Evolutionary conservation across 2,888 invertebrate genomes (phyloP), one percentile per base, ranked within the genome.

Genomic region (Abrostola triplasia): DNA sequence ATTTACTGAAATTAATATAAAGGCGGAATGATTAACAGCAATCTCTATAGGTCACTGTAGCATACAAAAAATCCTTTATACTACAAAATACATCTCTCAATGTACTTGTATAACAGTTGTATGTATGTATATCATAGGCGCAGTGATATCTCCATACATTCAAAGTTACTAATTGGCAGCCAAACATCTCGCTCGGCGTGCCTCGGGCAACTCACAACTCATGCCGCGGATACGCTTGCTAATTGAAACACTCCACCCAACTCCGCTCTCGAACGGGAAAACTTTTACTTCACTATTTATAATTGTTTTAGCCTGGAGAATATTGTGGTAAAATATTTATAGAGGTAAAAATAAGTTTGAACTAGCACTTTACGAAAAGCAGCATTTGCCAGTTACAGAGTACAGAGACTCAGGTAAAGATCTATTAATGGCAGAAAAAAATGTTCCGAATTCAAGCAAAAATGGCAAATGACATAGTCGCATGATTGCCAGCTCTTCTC

Each of bases 231-330:
- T 56, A 13, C 7, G 24, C 71, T 40, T 49, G 64, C 56, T 71
- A 70, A 71, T 59, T 71, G 72, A 63, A 36, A 11, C n/a, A 70
- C 70, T 73, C 49, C 41, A 55, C 49, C 24, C 47, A 38, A 41
- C 56, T 70, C 48, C 48, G 50, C 49, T 12, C 42, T 42, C 13
- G 38, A 44, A 52, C 38, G 44, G 41, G n/a, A 0, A 24, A 57
- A 75, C 53, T 71, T 59, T 70, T 47, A 74, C 57, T 53, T 40
- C 38, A 40, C 11, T n/a, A 10, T 11, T 59, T n/a, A 50, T 44
- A 44, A 44, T 36, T 51, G 24, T 44, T 42, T 62, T 50, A 40
- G 38, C 52, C 12, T 53, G 35, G 24, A 47, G 41, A 8, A 56
- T 52, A 36, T 12, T 35, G 11, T 36, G 10, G 12, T 40, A 35